Evolutionary conservation across 2,888 invertebrate genomes (phyloP).

Genomic region (Vannuccia rotundouncinata): DNA sequence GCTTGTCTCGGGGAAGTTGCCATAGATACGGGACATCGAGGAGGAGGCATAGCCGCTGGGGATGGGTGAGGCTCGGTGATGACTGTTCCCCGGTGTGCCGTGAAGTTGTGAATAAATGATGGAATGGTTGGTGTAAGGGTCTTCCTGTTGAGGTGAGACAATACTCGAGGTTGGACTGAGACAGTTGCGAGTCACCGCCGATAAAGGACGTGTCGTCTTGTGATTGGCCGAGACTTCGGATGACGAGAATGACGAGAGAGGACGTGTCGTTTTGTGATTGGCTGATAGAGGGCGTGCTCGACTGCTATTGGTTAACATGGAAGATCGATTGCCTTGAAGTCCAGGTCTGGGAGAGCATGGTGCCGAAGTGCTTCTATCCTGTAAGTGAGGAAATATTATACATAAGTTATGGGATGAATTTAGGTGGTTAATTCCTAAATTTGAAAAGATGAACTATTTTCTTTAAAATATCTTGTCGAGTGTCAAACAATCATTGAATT

Average conservation of each 20-base stretch:
- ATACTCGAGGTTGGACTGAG: background rate
- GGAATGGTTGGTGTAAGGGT: slow-evolving; percentile 1
- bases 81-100: background rate
- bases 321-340: background rate
- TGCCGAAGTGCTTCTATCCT: slow-evolving; percentile 2
- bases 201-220: background rate
- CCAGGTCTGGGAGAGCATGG: slow-evolving; percentile 19
- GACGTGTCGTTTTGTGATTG: background rate
- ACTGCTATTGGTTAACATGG: background rate
- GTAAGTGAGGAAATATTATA: slow-evolving; percentile 1
- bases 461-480: no score
- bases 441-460: no score
- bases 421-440: no score
- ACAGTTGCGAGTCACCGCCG: background rate
- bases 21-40: background rate
- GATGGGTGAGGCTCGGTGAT: background rate
- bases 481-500: background rate
- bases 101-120: background rate
- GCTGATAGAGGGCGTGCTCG: background rate
- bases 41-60: background rate
- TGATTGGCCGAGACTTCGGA: no score
- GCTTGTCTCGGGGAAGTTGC: background rate
- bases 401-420: no score
- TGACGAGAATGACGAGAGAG: background rate
- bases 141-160: background rate